Base-by-base conservation (phyloP, 2,113 vertebrate species). In the Sinocyclocheilus rhinocerous region DNA sequence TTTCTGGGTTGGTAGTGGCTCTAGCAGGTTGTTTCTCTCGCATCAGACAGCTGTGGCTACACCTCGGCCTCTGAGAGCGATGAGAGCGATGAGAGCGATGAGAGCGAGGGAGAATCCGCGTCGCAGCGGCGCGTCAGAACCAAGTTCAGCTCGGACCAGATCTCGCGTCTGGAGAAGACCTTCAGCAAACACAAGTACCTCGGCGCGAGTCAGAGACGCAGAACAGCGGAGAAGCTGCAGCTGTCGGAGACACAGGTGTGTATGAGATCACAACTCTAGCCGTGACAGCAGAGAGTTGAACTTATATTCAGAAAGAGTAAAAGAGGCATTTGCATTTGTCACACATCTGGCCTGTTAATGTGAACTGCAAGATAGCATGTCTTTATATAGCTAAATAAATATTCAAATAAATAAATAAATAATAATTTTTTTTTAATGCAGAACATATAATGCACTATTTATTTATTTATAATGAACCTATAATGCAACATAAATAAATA, bases 201-300 rank as follows among this genome's bases (percentile, higher is more conserved):
- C 83, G 94, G 94, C 0, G 93, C 95, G 0, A 92, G 90, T 0
- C 95, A 96, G 84, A 91, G 95, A 76, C 91, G 89, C 79, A 94
- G 87, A 48, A 90, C 91, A 0, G 94, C 96, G 0, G 89, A 88
- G 82, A 94, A 92, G 76, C 94, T 96, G 89, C 90, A 89, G 26
- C 93, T 97, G n/a, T 95, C 96, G 0, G 96, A 96, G 89, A 94
- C 94, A 22, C 96, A 97, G 94, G 95, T 96, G 85, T 80, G 91
- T 2, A 1, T n/a, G 48, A 12, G 11, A 3, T 3, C 6, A 36
- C 15, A 36, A 8, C 20, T 22, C 2, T 22, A 3, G 20, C 2
- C 20, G 57, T 10, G 20, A 1, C 57, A 59, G 57, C 57, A 59
- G 57, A 22, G 9, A 7, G 5, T 20, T 57, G 1, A 57, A 59